Percentiles rank a stretch among this genome's conserved stretches.
Evolutionary conservation across 2,888 invertebrate genomes (phyloP).

Genomic region (Tholera decimalis): DNA sequence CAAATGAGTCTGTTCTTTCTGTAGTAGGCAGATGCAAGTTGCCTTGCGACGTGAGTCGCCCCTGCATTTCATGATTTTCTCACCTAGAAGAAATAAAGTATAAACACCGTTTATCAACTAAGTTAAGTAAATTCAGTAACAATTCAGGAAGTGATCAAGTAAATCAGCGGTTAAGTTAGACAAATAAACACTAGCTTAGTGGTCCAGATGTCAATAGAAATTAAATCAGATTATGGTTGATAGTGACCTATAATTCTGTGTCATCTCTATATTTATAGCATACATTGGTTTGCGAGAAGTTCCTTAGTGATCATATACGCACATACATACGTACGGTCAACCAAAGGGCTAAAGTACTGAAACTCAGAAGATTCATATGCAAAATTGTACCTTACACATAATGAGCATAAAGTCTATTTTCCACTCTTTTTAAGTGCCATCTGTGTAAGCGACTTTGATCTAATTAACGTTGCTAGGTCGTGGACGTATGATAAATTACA

Average conservation of each 20-base stretch:
- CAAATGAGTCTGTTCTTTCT: too few species aligned
- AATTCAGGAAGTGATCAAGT: neutral
- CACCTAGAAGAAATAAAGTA: too few species aligned
- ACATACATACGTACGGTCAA: neutral
- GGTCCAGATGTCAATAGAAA: constrained; percentile 1
- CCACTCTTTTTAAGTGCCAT: neutral
- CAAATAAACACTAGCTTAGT: constrained; percentile 7
- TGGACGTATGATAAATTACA: constrained; percentile 11
- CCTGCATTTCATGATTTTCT: too few species aligned
- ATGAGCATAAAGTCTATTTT: constrained; percentile 1
- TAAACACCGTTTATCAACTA: neutral
- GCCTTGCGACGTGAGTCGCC: too few species aligned
- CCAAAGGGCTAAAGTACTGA: neutral
- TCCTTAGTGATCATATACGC: neutral
- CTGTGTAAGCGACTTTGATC: constrained; percentile 23
- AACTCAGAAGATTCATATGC: neutral
- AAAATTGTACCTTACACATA: neutral
- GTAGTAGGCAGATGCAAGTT: too few species aligned
- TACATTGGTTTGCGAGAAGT: neutral
- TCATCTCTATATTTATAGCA: neutral
- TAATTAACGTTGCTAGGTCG: constrained; percentile 5
- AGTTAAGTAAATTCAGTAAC: neutral
- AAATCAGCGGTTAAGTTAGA: neutral
- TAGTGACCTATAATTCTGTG: neutral
- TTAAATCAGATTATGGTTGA: neutral